Conservation (phyloP, 2,888 invertebrate species). For the Bugulina stolonifera region DNA sequence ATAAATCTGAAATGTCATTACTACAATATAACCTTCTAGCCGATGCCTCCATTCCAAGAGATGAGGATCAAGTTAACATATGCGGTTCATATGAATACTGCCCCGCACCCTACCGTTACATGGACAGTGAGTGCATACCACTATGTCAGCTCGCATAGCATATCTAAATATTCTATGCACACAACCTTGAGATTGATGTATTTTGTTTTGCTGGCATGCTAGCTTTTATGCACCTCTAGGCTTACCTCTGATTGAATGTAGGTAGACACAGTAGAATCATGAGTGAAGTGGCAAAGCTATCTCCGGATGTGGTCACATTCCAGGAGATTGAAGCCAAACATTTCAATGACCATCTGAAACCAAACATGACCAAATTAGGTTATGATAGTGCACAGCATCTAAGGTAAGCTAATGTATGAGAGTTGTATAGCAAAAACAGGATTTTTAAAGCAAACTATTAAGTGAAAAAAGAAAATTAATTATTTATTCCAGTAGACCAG, state of each 20-base stretch:
- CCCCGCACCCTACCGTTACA: not conserved
- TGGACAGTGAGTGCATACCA: constrained; percentile 18
- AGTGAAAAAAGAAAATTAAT: too few species aligned
- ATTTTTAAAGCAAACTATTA: too few species aligned
- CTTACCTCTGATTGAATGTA: not conserved
- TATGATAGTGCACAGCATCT: not conserved
- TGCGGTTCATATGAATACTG: constrained; percentile 3
- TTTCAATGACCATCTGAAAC: not conserved
- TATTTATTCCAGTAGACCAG: too few species aligned
- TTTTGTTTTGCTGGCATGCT: not conserved
- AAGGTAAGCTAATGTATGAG: too few species aligned
- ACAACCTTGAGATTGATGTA: not conserved
- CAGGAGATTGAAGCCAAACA: constrained; percentile 4
- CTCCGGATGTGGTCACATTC: not conserved
- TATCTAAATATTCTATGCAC: not conserved
- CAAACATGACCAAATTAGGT: not conserved
- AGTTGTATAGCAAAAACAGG: too few species aligned
- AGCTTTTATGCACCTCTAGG: too few species aligned
- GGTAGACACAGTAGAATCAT: constrained; percentile 10
- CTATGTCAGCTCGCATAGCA: not conserved
- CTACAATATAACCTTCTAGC: constrained; percentile 19
- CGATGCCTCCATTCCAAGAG: constrained; percentile 9
- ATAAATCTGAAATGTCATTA: too few species aligned
- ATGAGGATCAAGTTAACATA: not conserved
- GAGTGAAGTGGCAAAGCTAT: not conserved